Evolutionary conservation across 2,113 vertebrate genomes (phyloP), one percentile per base, ranked within the genome.

Genomic region (Caracal caracal): DNA sequence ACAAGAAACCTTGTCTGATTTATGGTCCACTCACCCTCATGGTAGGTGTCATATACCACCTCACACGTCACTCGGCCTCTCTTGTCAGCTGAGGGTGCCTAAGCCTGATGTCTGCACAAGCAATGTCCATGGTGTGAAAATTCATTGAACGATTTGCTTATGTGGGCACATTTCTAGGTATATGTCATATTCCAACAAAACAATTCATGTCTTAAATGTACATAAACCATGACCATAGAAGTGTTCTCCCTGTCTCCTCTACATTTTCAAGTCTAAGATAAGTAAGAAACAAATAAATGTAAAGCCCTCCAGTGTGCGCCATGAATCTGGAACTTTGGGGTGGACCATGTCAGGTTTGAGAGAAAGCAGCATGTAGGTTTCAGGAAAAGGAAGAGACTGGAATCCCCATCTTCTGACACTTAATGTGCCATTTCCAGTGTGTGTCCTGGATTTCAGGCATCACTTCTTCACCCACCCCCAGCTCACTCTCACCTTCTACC

Each of bases 261-360:
- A 11, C 2, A 47, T n/a, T 37, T 71, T 61, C 26, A 90, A 70
- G 49, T 53, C 47, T 35, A 49, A 88, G 73, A 40, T 40, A 47
- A 79, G 73, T 53, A 43, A 3, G 83, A 83, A 51, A 71, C 33
- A 82, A 66, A 65, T 33, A 70, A 73, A 70, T 40, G 12, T 43
- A 53, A 81, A 15, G 68, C 33, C 65, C 49, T 80, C 11, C 37
- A 26, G 3, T 6, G 26, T 13, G 0, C 13, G 6, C 66, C 33
- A 20, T 10, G 35, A 51, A 47, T 24, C n/a, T 80, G 33, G 35
- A 19, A 33, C 28, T 59, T 28, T 0, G 33, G 10, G 40, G 12
- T 2, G 2, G 17, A 1, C 0, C 0, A 0, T 22, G 16, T 16
- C 22, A 3, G 17, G 10, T 11, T 3, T 63, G 71, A 43, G 59